Base-by-base conservation (phyloP, 2,797 vertebrate species). In the Semotilus atromaculatus region DNA sequence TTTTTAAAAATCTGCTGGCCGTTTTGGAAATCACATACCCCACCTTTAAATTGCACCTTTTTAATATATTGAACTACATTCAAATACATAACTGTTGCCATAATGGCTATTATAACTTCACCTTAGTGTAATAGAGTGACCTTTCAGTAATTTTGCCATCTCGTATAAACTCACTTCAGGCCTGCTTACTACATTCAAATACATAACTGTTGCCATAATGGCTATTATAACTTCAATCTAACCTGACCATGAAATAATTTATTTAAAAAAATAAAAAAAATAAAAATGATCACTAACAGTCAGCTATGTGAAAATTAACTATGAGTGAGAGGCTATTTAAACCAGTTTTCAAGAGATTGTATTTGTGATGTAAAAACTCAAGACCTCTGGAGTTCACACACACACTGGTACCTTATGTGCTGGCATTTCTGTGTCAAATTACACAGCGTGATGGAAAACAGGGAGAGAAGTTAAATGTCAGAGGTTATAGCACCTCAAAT, bases 361-460 rank as follows among this genome's bases (percentile, higher is more conserved):
- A 53, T 76, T 40, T 40, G 74, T 60, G 36, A 77, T 60, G 36
- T 58, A 43, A 43, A 71, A 71, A 71, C 48, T 82, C 53, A n/a
- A 45, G 70, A 36, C 70, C 21, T 82, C 19, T 31, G n/a, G 67
- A 58, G 36, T 72, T 72, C 80, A 72, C 68, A 72, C 58, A 64
- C 9, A 64, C 38, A 23, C 29, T 36, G 29, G 58, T 74, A n/a
- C 68, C 60, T 68, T 40, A 53, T 13, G 60, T 29, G n/a, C n/a
- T 76, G 55, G 74, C 34, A 62, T 64, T 48, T 55, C 38, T 66
- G 43, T 72, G 73, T 89, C 87, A 81, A 29, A 72, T 90, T 91
- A 86, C 87, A 83, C 16, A 6, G 76, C n/a, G n/a, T 67, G 60
- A 67, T 88, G 86, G 86, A 89, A 89, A 90, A 82, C 82, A 85